These are phyloP conservation scores for Carassius carassius DNA, from an alignment of 2,113 vertebrate species.

Conservation along the genomic window DNA sequence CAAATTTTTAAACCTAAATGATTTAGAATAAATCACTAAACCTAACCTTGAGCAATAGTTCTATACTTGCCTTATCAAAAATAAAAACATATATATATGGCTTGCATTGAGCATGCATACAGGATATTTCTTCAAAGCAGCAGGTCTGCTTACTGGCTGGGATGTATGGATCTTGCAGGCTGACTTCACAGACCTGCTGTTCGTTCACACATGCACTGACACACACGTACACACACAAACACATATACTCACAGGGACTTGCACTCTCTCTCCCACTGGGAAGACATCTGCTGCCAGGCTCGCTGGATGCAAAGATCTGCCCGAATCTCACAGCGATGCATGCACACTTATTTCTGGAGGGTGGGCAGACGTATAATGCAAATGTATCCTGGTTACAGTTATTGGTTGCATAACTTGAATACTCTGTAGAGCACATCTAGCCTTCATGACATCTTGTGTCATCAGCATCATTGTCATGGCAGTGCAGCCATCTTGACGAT, in stretches of 20 bases:
- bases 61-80: not conserved
- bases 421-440: conserved; percentile 51
- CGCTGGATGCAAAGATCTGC: conserved; percentile 35
- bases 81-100: not conserved
- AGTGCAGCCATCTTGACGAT: conserved; percentile 56
- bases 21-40: no score
- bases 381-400: not conserved
- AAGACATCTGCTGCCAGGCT: conserved; percentile 77
- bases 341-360: conserved; percentile 23
- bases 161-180: conserved; percentile 45
- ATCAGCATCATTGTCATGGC: conserved; percentile 62
- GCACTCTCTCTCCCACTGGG: conserved; percentile 71
- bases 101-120: conserved; percentile 5
- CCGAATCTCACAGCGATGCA: conserved; percentile 15
- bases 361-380: not conserved
- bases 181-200: conserved; percentile 33
- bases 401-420: conserved; percentile 13
- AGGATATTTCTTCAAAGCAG: conserved; percentile 36
- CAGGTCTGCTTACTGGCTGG: not conserved
- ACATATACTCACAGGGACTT: conserved; percentile 43
- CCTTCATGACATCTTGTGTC: conserved; percentile 28
- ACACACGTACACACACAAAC: conserved; percentile 40
- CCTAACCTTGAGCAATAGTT: not conserved
- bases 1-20: no score
- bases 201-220: conserved; percentile 21